Evolutionary conservation across 2,888 invertebrate species (phyloP).

Genomic region (Hybos culiciformis): DNA sequence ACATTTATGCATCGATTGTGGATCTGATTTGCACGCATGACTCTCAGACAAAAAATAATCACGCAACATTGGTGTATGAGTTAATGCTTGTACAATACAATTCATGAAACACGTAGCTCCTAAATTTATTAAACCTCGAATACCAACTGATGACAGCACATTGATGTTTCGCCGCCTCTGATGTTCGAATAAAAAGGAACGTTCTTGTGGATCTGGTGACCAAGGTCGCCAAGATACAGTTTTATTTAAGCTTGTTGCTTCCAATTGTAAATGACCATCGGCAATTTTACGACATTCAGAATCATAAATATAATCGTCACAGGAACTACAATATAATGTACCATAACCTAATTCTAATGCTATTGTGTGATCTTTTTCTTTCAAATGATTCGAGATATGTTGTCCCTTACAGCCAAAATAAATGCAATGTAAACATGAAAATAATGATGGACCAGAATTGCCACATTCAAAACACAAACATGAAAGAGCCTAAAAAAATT

Average conservation of each 20-base stretch:
- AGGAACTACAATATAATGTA: slow-evolving; percentile 76
- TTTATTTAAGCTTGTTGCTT: slow-evolving; percentile 46
- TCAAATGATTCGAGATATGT: slow-evolving; percentile 79
- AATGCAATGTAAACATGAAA: slow-evolving; percentile 80
- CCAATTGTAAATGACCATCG: slow-evolving; percentile 39
- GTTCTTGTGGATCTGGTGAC: slow-evolving; percentile 66
- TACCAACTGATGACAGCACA: slow-evolving; percentile 71
- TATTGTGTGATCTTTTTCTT: slow-evolving; percentile 65
- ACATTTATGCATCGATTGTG: slow-evolving; percentile 56
- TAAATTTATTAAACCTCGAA: slow-evolving; percentile 87
- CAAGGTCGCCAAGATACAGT: slow-evolving; percentile 56
- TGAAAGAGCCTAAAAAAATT: slow-evolving; percentile 52
- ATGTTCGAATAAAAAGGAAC: slow-evolving; percentile 58
- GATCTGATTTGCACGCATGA: slow-evolving; percentile 59
- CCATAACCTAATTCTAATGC: slow-evolving; percentile 82
- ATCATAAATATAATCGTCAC: slow-evolving; percentile 88
- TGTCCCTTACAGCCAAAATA: slow-evolving; percentile 82
- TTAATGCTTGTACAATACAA: slow-evolving; percentile 82
- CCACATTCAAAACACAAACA: slow-evolving; percentile 74
- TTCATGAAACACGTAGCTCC: slow-evolving; percentile 99
- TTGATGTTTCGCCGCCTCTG: slow-evolving; percentile 66
- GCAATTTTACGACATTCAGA: slow-evolving; percentile 48
- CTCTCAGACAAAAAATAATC: slow-evolving; percentile 92
- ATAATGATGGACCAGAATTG: slow-evolving; percentile 62
- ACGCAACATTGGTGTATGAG: slow-evolving; percentile 85